Conservation (phyloP, 2,113 vertebrate genomes). For the Xiphophorus hellerii region DNA sequence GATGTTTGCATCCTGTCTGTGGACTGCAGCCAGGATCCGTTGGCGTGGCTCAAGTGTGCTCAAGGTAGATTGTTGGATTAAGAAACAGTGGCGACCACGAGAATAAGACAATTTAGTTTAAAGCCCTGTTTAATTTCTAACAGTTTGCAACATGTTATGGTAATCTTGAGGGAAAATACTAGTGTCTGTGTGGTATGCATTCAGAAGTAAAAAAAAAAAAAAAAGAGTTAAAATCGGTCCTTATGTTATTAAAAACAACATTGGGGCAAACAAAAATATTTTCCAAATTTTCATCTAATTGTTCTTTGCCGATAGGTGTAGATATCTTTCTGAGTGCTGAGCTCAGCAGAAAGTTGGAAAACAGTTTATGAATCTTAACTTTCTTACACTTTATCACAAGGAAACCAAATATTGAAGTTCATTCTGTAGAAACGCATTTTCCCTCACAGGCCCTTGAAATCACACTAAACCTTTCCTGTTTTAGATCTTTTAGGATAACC, state of each 20-base stretch:
- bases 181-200: not conserved
- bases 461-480: not conserved
- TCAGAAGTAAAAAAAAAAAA: not conserved
- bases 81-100: not conserved
- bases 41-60: not conserved
- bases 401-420: not conserved
- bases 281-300: too few relatives aligned
- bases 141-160: not conserved
- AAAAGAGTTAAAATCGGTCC: too few relatives aligned
- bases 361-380: not conserved
- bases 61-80: not conserved
- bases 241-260: too few relatives aligned
- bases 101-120: too few relatives aligned
- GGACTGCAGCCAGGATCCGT: not conserved
- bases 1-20: not conserved
- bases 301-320: too few relatives aligned
- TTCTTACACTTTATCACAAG: not conserved
- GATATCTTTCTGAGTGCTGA: too few relatives aligned
- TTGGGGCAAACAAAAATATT: too few relatives aligned
- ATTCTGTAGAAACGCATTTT: not conserved
- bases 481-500: not conserved
- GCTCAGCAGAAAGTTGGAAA: not conserved
- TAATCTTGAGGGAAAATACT: not conserved
- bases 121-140: not conserved
- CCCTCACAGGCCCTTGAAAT: not conserved